Conservation (phyloP, 2,888 invertebrate species). For the Archips crataeganus region DNA sequence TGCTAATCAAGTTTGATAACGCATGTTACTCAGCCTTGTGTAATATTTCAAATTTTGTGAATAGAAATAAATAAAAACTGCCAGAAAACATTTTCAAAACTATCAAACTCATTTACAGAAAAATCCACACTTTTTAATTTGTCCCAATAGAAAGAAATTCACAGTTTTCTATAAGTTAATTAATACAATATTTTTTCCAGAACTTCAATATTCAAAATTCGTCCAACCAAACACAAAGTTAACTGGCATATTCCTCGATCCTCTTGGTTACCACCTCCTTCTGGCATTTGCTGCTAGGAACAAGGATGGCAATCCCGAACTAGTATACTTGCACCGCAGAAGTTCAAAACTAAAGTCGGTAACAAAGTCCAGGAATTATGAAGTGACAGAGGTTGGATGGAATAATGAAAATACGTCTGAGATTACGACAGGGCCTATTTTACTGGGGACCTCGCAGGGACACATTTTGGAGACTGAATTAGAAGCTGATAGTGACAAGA, state of each 20-base stretch:
- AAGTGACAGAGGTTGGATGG: slow-evolving; percentile 97
- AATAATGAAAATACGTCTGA: slow-evolving; percentile 90
- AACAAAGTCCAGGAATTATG: slow-evolving; percentile 89
- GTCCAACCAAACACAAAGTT: slow-evolving; percentile 86
- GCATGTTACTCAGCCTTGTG: no score
- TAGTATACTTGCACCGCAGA: slow-evolving; percentile 92
- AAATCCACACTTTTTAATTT: no score
- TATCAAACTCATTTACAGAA: no score
- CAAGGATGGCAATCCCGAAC: slow-evolving; percentile 88
- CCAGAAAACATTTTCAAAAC: no score
- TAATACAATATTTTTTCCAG: slow-evolving; percentile 75
- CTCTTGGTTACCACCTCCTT: slow-evolving; percentile 94
- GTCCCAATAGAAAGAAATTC: no score
- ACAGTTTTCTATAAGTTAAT: no score
- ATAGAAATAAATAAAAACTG: no score
- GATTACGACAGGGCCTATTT: slow-evolving; percentile 91
- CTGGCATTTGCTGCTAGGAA: slow-evolving; percentile 89
- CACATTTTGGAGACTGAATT: slow-evolving; percentile 96
- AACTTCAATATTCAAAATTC: slow-evolving; percentile 90
- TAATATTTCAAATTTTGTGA: no score
- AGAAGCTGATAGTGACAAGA: slow-evolving; percentile 92
- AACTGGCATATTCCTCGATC: slow-evolving; percentile 92
- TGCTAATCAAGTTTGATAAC: not conserved
- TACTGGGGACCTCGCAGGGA: slow-evolving; percentile 96
- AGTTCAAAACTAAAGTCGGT: slow-evolving; percentile 90